phyloP scores from a whole-genome alignment of 2,888 invertebrate genomes.

The Eucriotettix oculatus region DNA sequence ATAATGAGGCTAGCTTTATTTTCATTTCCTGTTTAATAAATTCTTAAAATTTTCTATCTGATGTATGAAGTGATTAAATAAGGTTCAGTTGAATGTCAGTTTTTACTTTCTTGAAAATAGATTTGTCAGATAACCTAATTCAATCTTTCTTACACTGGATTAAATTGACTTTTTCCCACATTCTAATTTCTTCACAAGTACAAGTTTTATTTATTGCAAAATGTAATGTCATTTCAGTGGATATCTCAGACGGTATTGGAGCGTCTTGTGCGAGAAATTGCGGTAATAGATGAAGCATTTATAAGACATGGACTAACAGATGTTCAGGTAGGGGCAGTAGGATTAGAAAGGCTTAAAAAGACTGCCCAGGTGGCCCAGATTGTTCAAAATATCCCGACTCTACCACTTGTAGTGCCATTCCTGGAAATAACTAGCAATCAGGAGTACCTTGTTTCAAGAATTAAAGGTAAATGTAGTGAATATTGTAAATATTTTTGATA shows the following conservation, averaged over 20 bases:
- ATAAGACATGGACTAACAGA: constrained; percentile 50
- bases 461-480: constrained; percentile 31
- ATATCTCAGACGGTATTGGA: constrained; percentile 66
- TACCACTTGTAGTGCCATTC: constrained; percentile 54
- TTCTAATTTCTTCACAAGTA: no score
- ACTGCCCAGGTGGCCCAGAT: constrained; percentile 39
- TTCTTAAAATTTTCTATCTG: no score
- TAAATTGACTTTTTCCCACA: no score
- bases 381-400: constrained; percentile 29
- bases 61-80: no score
- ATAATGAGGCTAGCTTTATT: background rate
- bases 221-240: constrained; percentile 52
- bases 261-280: constrained; percentile 58
- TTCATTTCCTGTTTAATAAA: no score
- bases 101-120: no score
- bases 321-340: constrained; percentile 48
- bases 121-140: no score
- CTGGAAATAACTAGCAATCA: constrained; percentile 70
- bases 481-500: background rate
- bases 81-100: no score
- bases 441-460: constrained; percentile 66
- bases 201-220: no score
- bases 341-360: constrained; percentile 57
- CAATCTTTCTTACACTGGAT: no score
- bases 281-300: constrained; percentile 49